Conservation (phyloP, 30 jellyfish, hydroid and myxozoan genomes). For the Turritopsis dohrnii region DNA sequence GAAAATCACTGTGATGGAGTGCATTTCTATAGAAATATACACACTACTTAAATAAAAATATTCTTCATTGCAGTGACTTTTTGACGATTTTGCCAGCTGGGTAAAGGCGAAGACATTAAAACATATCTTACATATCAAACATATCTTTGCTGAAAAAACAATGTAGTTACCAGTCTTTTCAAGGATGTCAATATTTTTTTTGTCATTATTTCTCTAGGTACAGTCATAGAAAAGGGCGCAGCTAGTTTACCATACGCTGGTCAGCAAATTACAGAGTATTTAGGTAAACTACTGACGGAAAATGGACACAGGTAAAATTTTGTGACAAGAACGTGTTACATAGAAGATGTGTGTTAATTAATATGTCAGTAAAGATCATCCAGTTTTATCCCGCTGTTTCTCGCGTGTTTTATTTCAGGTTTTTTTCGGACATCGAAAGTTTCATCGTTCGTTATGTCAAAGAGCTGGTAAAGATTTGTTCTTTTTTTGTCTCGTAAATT, state of each 20-base stretch:
- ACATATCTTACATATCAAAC: too few species aligned
- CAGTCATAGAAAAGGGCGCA: conserved; percentile 65
- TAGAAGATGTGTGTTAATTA: too few species aligned
- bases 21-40: too few species aligned
- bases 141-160: too few species aligned
- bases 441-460: conserved; percentile 70
- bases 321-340: too few species aligned
- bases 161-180: not conserved
- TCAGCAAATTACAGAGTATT: conserved; percentile 71
- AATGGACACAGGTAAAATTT: conserved; percentile 78
- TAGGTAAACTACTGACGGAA: conserved; percentile 60
- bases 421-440: conserved; percentile 81
- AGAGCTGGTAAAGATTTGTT: conserved; percentile 63
- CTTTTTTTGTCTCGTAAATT: not conserved
- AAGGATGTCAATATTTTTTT: not conserved
- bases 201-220: conserved; percentile 33
- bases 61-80: too few species aligned
- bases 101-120: too few species aligned
- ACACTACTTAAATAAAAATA: too few species aligned
- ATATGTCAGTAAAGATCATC: too few species aligned
- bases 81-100: too few species aligned
- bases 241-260: conserved; percentile 87
- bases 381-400: too few species aligned
- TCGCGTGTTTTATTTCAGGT: conserved; percentile 41
- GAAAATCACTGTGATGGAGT: too few species aligned